These are phyloP conservation scores for Thalassarche chlororhynchos DNA, from an alignment of 2,113 vertebrate species.

Conservation along the genomic window DNA sequence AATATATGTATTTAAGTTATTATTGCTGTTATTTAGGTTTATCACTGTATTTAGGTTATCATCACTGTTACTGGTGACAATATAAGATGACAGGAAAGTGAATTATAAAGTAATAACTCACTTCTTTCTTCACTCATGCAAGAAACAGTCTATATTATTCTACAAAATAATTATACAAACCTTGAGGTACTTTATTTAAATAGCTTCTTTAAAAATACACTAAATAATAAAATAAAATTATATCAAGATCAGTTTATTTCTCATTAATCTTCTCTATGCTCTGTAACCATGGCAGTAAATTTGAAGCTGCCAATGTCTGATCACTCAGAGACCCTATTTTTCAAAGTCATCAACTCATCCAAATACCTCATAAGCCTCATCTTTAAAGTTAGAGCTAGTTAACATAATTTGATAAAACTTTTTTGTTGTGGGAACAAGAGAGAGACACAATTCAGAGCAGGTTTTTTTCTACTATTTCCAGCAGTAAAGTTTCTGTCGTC, in stretches of 20 bases:
- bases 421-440: neutral
- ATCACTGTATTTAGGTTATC: neutral
- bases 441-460: neutral
- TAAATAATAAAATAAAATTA: neutral
- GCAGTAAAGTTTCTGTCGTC: neutral
- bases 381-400: neutral
- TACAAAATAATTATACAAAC: neutral
- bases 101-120: neutral
- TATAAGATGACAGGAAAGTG: neutral
- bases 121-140: neutral
- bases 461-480: neutral
- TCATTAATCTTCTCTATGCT: neutral
- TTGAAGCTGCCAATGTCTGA: neutral
- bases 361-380: neutral
- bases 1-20: neutral
- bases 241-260: neutral
- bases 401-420: neutral
- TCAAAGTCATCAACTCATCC: neutral
- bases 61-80: neutral
- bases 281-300: neutral
- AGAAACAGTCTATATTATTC: neutral
- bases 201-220: neutral
- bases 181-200: neutral
- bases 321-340: neutral
- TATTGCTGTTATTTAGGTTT: neutral